These are phyloP conservation scores for Arenaria interpres DNA, from an alignment of 2,113 vertebrate genomes.

Conservation along the genomic window DNA sequence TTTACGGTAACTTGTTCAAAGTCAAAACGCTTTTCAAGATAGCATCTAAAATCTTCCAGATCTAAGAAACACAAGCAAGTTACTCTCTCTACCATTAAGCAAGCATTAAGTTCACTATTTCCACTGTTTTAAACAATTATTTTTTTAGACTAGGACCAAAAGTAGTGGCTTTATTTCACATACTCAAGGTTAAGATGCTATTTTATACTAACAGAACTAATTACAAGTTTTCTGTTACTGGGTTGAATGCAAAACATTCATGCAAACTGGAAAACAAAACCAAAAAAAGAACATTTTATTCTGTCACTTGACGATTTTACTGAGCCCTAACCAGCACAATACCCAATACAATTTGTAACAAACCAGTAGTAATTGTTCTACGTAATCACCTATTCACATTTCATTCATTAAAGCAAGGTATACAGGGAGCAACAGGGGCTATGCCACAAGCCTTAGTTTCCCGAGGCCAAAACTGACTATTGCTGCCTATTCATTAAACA, in stretches of 20 bases:
- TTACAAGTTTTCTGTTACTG: not conserved
- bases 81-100: not conserved
- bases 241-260: not conserved
- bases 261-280: not conserved
- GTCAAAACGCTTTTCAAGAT: slow-evolving; percentile 95
- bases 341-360: not conserved
- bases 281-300: not conserved
- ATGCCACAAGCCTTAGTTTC: not conserved
- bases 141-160: not conserved
- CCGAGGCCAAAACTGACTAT: not conserved
- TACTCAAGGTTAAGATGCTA: not conserved
- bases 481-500: not conserved
- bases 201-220: not conserved
- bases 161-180: not conserved
- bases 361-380: not conserved
- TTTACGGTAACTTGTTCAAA: slow-evolving; percentile 99
- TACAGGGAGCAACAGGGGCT: not conserved
- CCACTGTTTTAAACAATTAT: not conserved
- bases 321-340: not conserved
- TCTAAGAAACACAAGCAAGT: slow-evolving; percentile 70
- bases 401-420: not conserved
- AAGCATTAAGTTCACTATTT: not conserved
- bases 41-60: slow-evolving; percentile 90
- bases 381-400: not conserved
- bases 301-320: not conserved